phyloP scores from a whole-genome alignment of 2,888 invertebrate genomes.

The Eupithecia tripunctaria region DNA sequence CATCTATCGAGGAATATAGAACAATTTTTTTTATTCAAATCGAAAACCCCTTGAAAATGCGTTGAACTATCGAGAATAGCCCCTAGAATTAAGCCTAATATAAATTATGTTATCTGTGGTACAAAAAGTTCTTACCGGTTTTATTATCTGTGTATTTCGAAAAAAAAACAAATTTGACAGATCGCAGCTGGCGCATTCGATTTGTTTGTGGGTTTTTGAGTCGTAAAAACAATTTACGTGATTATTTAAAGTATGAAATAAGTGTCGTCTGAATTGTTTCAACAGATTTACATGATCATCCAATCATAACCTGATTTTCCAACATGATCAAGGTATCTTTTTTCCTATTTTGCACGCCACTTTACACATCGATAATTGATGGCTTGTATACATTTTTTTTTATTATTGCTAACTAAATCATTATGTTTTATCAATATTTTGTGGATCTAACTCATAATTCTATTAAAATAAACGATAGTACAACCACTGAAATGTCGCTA shows the following conservation, averaged over 20 bases:
- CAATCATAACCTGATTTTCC: conserved; percentile 38
- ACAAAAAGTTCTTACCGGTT: conserved; percentile 10
- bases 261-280: conserved; percentile 18
- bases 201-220: conserved; percentile 61
- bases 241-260: conserved; percentile 24
- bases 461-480: conserved; percentile 30
- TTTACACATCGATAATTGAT: conserved; percentile 32
- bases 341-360: conserved; percentile 21
- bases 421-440: background rate
- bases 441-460: conserved; percentile 10
- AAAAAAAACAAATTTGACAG: conserved; percentile 63
- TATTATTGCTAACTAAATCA: conserved; percentile 19
- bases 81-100: background rate
- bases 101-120: conserved; percentile 1
- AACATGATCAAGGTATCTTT: conserved; percentile 67
- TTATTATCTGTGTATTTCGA: conserved; percentile 34
- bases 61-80: background rate
- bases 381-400: conserved; percentile 39
- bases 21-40: too few species aligned
- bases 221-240: conserved; percentile 46
- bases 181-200: conserved; percentile 76
- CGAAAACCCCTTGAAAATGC: background rate
- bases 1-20: too few species aligned
- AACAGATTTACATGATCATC: conserved; percentile 11
- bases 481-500: conserved; percentile 34